Evolutionary conservation across 2,888 invertebrate species (phyloP), one percentile per base, ranked within the genome.

Genomic region (Chymomyza procnemis): DNA sequence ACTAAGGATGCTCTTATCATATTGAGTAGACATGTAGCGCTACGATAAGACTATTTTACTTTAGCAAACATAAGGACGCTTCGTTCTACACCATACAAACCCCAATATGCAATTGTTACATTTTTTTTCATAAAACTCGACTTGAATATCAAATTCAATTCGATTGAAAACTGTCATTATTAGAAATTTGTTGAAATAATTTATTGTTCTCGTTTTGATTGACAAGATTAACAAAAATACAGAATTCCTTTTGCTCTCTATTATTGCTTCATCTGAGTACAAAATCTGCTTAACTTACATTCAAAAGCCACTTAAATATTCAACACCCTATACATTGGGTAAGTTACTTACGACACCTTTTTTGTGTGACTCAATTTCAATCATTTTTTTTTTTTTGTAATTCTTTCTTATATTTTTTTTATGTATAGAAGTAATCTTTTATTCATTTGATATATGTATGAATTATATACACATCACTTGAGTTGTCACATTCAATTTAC

Each of bases 401-500:
- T n/a, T n/a, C n/a, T n/a, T n/a, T n/a, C n/a, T n/a, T n/a, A n/a
- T n/a, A n/a, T n/a, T n/a, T n/a, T n/a, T n/a, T n/a, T n/a, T n/a
- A n/a, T 9, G 12, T 41, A 41, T 41, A 9, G 1, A 26, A 26
- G 22, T 6, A 41, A 41, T 41, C 12, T 41, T 52, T 18, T 41
- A 16, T 71, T 81, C 65, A 59, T 50, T 65, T 75, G 65, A 77
- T 82, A 77, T 81, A 79, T 73, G 81, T 81, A 79, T 73, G 81
- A 85, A 82, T 81, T 79, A 82, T 85, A 85, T 85, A 78, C 78
- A 73, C 80, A 82, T 74, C 81, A 77, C 85, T 81, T 85, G 82
- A 81, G 83, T 81, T 81, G 81, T 79, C 85, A 74, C 82, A 82
- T 81, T 85, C 80, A 82, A 81, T 81, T 85, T 84, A 16, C 50